Evolutionary conservation across 92 coral and sea anemone species (phyloP), one percentile per base, ranked within the genome.

Genomic region (Porites evermanni): DNA sequence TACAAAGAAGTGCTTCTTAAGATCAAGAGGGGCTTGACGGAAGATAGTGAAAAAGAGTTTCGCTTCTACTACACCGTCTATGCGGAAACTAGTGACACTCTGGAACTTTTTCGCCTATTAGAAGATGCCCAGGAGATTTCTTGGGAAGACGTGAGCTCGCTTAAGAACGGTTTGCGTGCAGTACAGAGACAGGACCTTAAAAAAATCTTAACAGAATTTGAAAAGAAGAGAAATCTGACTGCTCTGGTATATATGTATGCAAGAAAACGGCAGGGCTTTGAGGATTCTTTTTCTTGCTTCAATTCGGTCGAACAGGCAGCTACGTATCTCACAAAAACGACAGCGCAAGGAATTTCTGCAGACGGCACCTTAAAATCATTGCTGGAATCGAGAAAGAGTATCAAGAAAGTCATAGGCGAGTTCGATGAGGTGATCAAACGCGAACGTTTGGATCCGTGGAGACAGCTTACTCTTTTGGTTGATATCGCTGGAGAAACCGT

Each of bases 51-150:
- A 23, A 66, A 51, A 67, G 13, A 53, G 64, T 52, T 79, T 66
- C 60, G 65, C 14, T 50, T 1, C 4, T 79, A 23, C 74, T 79
- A 59, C n/a, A 53, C 20, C 9, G 65, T 66, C 7, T 6, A 59
- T 19, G 32, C 9, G 5, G 18, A 81, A 29, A 50, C 32, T 9
- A 38, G 53, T 9, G 67, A 17, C 3, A 69, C 67, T 70, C 1
- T 53, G 4, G 20, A 29, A 20, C 58, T 44, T 54, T 54, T 70
- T 6, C 68, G 58, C n/a, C 3, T 21, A 17, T 81, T 81, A 69
- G 85, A 81, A 18, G 29, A 81, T 69, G 71, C 58, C 7, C 74
- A 67, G 7, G 72, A 77, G 56, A 89, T 89, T 66, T 83, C 50
- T n/a, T 64, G 85, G 75, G 58, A 89, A 72, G 26, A 70, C 51